Evolutionary conservation across 2,797 vertebrate genomes (phyloP).

Genomic region (Microtus californicus): DNA sequence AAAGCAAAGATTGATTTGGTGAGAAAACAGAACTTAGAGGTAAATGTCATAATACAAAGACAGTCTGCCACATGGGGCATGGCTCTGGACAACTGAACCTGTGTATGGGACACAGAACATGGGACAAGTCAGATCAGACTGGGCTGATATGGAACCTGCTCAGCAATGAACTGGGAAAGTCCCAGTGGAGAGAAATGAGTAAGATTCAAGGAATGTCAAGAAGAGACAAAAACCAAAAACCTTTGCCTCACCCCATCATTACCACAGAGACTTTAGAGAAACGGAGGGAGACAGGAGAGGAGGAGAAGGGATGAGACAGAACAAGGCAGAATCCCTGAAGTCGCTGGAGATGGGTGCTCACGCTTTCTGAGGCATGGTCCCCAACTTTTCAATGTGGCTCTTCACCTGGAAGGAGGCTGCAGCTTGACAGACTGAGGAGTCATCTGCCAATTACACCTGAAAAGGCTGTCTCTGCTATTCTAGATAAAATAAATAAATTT

Average conservation of each 20-base stretch:
- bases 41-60: conserved; percentile 70
- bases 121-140: not conserved
- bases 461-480: conserved; percentile 83
- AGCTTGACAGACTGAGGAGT: conserved; percentile 66
- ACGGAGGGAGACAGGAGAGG: not conserved
- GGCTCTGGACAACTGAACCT: conserved; percentile 48
- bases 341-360: not conserved
- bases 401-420: conserved; percentile 71
- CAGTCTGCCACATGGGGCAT: conserved; percentile 69
- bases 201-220: conserved; percentile 69
- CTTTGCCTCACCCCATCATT: conserved; percentile 39
- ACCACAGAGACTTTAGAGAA: conserved; percentile 42
- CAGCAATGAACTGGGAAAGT: conserved; percentile 67
- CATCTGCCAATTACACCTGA: conserved; percentile 46
- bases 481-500: conserved; percentile 76
- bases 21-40: conserved; percentile 54
- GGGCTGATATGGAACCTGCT: conserved; percentile 57
- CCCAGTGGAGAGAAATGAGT: conserved; percentile 67
- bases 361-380: conserved; percentile 4
- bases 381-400: conserved; percentile 68
- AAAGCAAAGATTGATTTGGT: conserved; percentile 57
- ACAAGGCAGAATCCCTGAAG: conserved; percentile 57
- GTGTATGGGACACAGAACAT: not conserved
- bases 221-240: conserved; percentile 47
- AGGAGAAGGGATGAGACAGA: not conserved